Base-by-base conservation (phyloP, 37 sponge, comb jelly and placozoan genomes). In the Halisarca cf. caerulea region DNA sequence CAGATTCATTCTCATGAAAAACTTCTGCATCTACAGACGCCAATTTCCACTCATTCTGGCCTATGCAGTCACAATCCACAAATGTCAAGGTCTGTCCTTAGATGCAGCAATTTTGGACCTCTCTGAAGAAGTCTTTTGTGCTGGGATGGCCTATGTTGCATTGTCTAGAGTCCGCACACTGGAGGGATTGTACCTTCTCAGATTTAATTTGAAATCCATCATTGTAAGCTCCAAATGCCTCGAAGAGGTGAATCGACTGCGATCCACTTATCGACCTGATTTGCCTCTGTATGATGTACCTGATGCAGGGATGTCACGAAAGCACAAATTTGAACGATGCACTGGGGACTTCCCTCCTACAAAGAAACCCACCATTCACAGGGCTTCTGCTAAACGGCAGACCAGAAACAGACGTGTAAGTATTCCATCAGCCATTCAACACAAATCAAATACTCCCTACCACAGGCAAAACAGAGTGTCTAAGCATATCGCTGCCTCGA, bases 61-160 rank as follows among this genome's bases (percentile, higher is more conserved):
- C 59, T 87, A 73, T 83, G 82, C 88, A 14, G 78, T 88, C n/a
- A 80, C 92, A 36, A 85, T 82, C 21, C 86, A 85, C 59, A 79
- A 89, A 58, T 84, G 79, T 32, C 89, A 89, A 58, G 83, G 89
- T 25, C 64, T 89, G 59, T 83, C 86, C 9, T 47, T 92, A 28
- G 62, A 85, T 54, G 81, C 69, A 83, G 93, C 86, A 17, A 86
- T 89, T 21, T 44, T 83, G 18, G 92, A 92, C 58, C 89, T 92
- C 9, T 82, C 84, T 14, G 55, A 85, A 27, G 32, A 57, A 30
- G 70, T 88, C 18, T 91, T 91, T 72, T 42, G 66, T 44, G 53
- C 47, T n/a, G 85, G 92, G 33, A 78, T 83, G 88, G 85, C 85
- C 23, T 91, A 91, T 69, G 88, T 91, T 0, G 91, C 91, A 53